Evolutionary conservation across 1,140 invertebrate species (phyloP).

Genomic region (Hylyphantes graminicola): DNA sequence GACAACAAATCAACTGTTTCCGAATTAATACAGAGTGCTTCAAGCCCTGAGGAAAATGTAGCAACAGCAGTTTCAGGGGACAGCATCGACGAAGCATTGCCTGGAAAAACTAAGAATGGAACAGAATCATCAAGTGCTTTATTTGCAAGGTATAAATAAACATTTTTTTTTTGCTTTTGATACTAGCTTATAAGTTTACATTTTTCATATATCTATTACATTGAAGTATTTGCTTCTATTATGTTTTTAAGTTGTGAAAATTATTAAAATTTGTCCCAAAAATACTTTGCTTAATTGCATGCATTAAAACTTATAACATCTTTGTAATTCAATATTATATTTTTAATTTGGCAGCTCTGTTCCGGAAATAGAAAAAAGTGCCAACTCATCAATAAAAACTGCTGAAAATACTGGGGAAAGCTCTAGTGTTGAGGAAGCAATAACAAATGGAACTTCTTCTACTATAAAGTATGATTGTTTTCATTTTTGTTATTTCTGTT

Average conservation of each 20-base stretch:
- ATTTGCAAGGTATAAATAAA: slow-evolving; percentile 4
- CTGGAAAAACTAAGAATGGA: slow-evolving; percentile 20
- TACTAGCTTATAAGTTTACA: background rate
- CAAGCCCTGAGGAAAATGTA: slow-evolving; percentile 32
- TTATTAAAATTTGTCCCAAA: background rate
- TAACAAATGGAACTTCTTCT: background rate
- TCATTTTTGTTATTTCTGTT: too few relatives aligned
- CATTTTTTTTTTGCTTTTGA: background rate
- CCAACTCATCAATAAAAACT: slow-evolving; percentile 30
- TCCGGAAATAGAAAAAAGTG: slow-evolving; percentile 25
- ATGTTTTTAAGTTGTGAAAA: background rate
- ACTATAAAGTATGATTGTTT: slow-evolving; percentile 11
- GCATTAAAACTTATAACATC: background rate
- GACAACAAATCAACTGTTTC: background rate
- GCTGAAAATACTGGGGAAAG: slow-evolving; percentile 9
- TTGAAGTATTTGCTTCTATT: too few relatives aligned
- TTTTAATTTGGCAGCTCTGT: background rate
- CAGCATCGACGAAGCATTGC: slow-evolving; percentile 14
- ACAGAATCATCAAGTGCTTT: slow-evolving; percentile 4
- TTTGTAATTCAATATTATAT: background rate
- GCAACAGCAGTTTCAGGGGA: slow-evolving; percentile 1
- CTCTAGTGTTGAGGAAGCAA: slow-evolving; percentile 34
- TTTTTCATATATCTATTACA: too few relatives aligned
- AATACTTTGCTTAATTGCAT: background rate
- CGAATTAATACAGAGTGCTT: slow-evolving; percentile 11